phyloP scores from a whole-genome alignment of 2,888 invertebrate genomes.

The Abscondita cerata region DNA sequence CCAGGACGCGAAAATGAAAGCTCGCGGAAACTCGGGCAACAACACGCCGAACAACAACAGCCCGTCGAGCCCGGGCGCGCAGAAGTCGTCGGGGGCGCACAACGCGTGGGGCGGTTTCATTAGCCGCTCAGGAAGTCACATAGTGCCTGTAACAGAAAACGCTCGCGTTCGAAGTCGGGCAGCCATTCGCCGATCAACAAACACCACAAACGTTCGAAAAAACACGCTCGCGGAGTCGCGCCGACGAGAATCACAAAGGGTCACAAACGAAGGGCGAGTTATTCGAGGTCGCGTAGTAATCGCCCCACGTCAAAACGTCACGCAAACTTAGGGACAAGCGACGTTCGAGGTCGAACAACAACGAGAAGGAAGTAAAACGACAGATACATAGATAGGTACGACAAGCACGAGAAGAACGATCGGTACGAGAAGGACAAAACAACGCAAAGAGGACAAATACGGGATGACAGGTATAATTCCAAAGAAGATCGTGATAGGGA shows the following conservation, averaged over 20 bases:
- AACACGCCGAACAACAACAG: constrained; percentile 60
- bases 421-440: constrained; percentile 43
- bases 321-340: constrained; percentile 59
- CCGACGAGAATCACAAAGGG: constrained; percentile 51
- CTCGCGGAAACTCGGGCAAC: constrained; percentile 60
- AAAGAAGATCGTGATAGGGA: constrained; percentile 45
- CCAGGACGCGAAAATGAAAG: constrained; percentile 68
- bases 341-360: constrained; percentile 57
- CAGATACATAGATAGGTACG: constrained; percentile 56
- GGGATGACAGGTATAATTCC: constrained; percentile 47
- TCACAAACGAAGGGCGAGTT: constrained; percentile 54
- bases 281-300: constrained; percentile 55
- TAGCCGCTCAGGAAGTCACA: constrained; percentile 59
- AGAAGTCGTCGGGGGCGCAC: constrained; percentile 66
- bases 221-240: constrained; percentile 54
- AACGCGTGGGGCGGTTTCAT: constrained; percentile 75
- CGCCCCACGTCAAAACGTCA: constrained; percentile 52
- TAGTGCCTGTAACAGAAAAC: constrained; percentile 53
- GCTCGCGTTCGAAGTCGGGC: constrained; percentile 53
- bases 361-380: constrained; percentile 55
- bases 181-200: constrained; percentile 53
- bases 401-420: constrained; percentile 53
- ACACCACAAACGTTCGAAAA: constrained; percentile 54
- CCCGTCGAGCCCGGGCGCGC: constrained; percentile 58
- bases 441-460: constrained; percentile 48